A percentile compares a stretch with the other conserved stretches of the same genome.
These are phyloP conservation scores for Chesias legatella DNA, from an alignment of 2,888 invertebrate genomes.

Conservation along the genomic window DNA sequence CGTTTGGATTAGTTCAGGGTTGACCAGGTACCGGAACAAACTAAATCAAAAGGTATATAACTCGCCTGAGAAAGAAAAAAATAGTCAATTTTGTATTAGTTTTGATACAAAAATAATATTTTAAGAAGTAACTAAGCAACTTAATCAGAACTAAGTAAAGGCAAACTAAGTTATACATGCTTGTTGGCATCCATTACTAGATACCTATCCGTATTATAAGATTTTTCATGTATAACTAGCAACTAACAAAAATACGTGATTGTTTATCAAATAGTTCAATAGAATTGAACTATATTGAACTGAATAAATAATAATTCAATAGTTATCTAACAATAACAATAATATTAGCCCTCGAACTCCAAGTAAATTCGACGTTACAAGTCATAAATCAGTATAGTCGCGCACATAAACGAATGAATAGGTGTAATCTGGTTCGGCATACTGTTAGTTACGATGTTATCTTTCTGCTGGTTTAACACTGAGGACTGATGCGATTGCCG, in stretches of 20 bases:
- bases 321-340: constrained; percentile 21
- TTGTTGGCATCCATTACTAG: no score
- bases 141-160: no score
- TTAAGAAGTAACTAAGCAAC: no score
- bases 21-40: no score
- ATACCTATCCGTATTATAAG: no score
- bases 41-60: no score
- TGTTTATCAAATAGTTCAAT: constrained; percentile 9
- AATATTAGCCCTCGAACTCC: constrained; percentile 31
- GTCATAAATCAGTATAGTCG: constrained; percentile 49
- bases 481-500: constrained; percentile 39
- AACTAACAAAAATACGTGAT: constrained; percentile 6
- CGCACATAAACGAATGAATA: constrained; percentile 37
- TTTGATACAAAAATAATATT: no score
- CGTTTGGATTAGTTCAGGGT: no score
- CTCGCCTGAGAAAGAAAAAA: no score
- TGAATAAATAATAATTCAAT: constrained; percentile 17
- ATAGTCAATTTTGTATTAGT: no score
- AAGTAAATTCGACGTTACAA: constrained; percentile 44
- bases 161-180: no score
- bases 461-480: constrained; percentile 64
- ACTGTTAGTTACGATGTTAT: constrained; percentile 68
- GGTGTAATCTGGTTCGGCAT: constrained; percentile 47
- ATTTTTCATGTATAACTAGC: no score
- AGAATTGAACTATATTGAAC: constrained; percentile 9